Percentiles rank a stretch among this genome's conserved stretches.
Evolutionary conservation across 2,113 vertebrate species (phyloP).

Genomic region (Phylloscopus trochilus): DNA sequence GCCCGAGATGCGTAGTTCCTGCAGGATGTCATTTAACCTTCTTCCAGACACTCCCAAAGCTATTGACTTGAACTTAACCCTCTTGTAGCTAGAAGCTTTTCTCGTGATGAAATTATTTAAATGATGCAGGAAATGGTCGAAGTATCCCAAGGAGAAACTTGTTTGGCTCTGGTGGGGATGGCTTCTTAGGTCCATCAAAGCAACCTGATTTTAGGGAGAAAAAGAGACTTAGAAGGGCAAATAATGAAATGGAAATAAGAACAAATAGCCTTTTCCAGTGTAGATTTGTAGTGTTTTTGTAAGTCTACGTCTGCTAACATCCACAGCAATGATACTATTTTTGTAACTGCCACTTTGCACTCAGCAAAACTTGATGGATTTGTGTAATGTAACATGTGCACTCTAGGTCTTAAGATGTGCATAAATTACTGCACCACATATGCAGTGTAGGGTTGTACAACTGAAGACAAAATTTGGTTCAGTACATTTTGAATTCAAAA

Average conservation of each 20-base stretch:
- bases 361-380: slow-evolving; percentile 11
- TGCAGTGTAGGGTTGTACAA: background rate
- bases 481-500: background rate
- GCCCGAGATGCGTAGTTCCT: background rate
- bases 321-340: background rate
- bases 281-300: slow-evolving; percentile 5
- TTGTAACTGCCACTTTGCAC: slow-evolving; percentile 10
- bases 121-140: background rate
- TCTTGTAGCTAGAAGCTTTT: background rate
- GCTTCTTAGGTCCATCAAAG: background rate
- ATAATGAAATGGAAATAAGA: background rate
- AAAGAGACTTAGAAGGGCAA: background rate
- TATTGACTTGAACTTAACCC: background rate
- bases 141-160: background rate
- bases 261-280: background rate
- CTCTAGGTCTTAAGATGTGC: slow-evolving; percentile 14
- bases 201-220: background rate
- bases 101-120: background rate
- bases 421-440: background rate
- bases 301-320: background rate
- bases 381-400: background rate
- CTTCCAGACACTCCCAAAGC: background rate
- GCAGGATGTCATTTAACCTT: background rate
- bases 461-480: background rate
- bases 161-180: background rate